phyloP scores from a whole-genome alignment of 2,888 invertebrate species.

The Strigamia crassipes region DNA sequence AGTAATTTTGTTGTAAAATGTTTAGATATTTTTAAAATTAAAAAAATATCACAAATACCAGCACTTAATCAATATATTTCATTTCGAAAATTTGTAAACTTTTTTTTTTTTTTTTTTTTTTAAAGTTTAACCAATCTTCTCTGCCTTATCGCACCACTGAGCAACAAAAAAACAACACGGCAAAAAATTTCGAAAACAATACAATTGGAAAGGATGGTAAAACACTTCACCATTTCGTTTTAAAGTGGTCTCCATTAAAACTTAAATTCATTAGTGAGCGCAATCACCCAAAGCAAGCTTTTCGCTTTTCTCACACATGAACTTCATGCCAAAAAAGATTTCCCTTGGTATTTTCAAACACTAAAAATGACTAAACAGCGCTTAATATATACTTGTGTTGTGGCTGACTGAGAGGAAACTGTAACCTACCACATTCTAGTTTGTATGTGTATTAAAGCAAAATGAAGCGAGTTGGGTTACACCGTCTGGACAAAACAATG shows the following conservation, averaged over 20 bases:
- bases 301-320: background rate
- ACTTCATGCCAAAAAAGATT: background rate
- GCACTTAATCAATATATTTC: background rate
- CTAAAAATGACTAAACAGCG: background rate
- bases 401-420: no score
- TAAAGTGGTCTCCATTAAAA: background rate
- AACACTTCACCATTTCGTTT: background rate
- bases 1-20: background rate
- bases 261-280: constrained; percentile 33
- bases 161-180: background rate
- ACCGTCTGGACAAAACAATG: no score
- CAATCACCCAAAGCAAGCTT: background rate
- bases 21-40: background rate
- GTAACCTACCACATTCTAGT: no score
- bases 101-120: background rate
- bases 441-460: no score
- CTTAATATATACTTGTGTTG: background rate
- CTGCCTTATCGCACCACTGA: background rate
- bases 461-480: no score
- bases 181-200: background rate
- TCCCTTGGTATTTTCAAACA: background rate
- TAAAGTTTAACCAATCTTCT: background rate
- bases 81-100: background rate
- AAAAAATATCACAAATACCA: background rate
- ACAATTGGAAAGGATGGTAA: background rate